Base-by-base conservation (phyloP, 2,113 vertebrate species). In the Nesoenas mayeri region DNA sequence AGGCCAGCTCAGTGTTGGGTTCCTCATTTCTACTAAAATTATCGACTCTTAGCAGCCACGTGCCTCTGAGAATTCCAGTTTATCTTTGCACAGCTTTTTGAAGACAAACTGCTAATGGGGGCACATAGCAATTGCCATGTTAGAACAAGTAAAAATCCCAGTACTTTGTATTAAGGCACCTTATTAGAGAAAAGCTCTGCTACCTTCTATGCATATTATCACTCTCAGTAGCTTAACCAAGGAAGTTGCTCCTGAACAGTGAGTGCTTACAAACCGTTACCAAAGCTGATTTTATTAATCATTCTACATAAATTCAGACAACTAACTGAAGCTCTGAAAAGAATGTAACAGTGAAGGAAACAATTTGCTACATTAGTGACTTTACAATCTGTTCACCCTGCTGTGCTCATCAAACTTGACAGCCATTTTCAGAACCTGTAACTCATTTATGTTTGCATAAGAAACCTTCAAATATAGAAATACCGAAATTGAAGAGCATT, bases 341-440 rank as follows among this genome's bases (percentile, higher is more conserved):
- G 31, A 75, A 85, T 34, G 10, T 20, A 81, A 31, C 44, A 79
- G 72, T 26, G 54, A 92, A 91, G 62, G 44, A 92, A 94, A 70
- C 32, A 34, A 81, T 79, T 82, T 5, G 2, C 83, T 85, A 75
- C n/a, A 50, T 54, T 77, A 57, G 81, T 62, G 80, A 48, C 61
- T 97, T 88, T 29, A 38, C 88, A 91, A 75, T 88, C 96, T 95
- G 80, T 89, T 97, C 69, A 53, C 79, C 86, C 74, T 87, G 79
- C 93, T 96, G 92, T 12, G 53, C 61, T 65, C 91, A 44, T 86
- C 90, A 91, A 74, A 84, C 83, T 53, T 75, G 64, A 88, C 92
- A 93, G 48, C 70, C 89, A 81, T 81, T 92, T 92, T 50, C 80
- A 82, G 89, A 92, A 81, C 34, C 50, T 66, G 48, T 9, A 91